Evolutionary conservation across 1,140 invertebrate genomes (phyloP).

Genomic region (Microvelia longipes): DNA sequence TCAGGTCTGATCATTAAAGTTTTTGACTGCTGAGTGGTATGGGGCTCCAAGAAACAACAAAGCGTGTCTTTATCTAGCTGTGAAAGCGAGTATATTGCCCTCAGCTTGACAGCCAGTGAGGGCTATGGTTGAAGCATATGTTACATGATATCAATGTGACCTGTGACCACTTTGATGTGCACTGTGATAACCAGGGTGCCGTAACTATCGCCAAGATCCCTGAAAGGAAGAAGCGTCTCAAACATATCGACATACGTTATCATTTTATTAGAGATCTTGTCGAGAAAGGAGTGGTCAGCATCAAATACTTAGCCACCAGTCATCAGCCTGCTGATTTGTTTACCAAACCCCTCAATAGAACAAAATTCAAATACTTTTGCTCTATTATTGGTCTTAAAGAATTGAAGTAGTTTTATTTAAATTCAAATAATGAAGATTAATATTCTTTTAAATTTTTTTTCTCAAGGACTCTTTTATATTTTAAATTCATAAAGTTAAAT

Average conservation of each 20-base stretch:
- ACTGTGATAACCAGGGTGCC: slow-evolving; percentile 20
- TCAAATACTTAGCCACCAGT: slow-evolving; percentile 12
- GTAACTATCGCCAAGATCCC: neutral
- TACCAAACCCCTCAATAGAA: neutral
- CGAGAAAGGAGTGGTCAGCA: slow-evolving; percentile 6
- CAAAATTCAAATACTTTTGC: no score
- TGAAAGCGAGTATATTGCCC: slow-evolving; percentile 5
- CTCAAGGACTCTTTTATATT: no score
- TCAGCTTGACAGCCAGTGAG: neutral
- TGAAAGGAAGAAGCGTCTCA: slow-evolving; percentile 2
- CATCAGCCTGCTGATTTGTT: slow-evolving; percentile 10
- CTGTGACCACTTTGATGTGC: neutral
- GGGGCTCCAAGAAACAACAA: slow-evolving; percentile 4
- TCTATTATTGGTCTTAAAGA: no score
- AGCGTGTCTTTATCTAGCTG: neutral
- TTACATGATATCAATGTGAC: neutral
- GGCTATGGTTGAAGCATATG: neutral
- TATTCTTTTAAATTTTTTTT: no score
- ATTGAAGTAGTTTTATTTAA: no score
- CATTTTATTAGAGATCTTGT: slow-evolving; percentile 14
- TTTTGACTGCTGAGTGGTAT: neutral
- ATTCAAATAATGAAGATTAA: no score
- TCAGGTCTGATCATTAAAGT: neutral
- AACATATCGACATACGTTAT: slow-evolving; percentile 8
- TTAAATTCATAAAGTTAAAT: no score